phyloP scores from a whole-genome alignment of 2,797 vertebrate species.

The Heterohyrax brucei region DNA sequence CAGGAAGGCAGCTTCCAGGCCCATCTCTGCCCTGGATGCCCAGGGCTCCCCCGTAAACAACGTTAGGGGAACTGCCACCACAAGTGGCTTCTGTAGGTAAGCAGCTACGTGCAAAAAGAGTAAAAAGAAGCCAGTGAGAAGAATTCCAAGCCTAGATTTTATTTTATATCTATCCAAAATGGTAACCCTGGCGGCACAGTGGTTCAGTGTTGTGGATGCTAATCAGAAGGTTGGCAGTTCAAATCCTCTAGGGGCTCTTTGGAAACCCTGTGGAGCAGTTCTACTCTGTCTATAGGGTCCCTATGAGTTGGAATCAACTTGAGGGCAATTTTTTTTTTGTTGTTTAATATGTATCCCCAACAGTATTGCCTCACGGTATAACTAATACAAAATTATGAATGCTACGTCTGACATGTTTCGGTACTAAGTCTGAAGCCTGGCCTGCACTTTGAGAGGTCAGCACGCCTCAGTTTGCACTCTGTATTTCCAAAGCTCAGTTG shows the following conservation, averaged over 20 bases:
- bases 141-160: background rate
- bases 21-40: accelerated
- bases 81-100: background rate
- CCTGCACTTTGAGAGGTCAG: background rate
- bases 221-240: too few species aligned
- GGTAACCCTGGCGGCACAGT: too few species aligned
- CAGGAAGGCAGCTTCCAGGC: background rate
- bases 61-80: accelerated
- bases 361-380: background rate
- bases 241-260: too few species aligned
- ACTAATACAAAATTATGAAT: background rate
- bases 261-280: too few species aligned
- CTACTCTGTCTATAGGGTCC: too few species aligned
- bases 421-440: background rate
- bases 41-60: too few species aligned
- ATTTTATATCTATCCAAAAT: background rate
- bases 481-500: background rate
- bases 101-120: background rate
- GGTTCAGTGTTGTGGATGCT: too few species aligned
- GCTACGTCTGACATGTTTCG: accelerated
- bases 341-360: too few species aligned
- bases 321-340: too few species aligned
- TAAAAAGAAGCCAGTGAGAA: background rate
- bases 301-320: too few species aligned
- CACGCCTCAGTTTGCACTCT: background rate